phyloP scores from a whole-genome alignment of 2,113 vertebrate species.

The Corythornis cristatus region DNA sequence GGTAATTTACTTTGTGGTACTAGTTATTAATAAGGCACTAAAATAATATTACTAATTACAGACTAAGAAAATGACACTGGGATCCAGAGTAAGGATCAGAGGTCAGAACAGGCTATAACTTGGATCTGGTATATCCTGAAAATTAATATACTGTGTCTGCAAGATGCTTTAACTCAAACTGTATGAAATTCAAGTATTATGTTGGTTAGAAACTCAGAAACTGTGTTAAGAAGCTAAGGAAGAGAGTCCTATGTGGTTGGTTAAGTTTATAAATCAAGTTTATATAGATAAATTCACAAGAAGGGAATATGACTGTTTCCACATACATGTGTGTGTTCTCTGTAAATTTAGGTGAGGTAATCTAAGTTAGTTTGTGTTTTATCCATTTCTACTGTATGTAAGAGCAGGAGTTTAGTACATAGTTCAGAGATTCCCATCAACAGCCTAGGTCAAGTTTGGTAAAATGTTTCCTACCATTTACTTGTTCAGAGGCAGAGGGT shows the following conservation, averaged over 20 bases:
- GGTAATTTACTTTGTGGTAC: not conserved
- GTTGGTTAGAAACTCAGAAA: not conserved
- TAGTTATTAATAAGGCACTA: not conserved
- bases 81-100: not conserved
- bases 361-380: not conserved
- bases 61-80: not conserved
- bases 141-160: not conserved
- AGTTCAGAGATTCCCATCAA: not conserved
- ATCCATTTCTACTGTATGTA: not conserved
- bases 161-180: not conserved
- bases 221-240: not conserved
- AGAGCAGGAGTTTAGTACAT: not conserved
- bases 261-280: not conserved
- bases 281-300: not conserved
- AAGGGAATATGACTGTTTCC: not conserved
- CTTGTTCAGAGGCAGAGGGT: not conserved
- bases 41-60: conserved; percentile 26
- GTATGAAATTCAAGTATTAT: not conserved
- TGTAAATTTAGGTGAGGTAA: not conserved
- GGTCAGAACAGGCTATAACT: not conserved
- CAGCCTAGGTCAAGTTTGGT: not conserved
- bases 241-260: not conserved
- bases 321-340: rapidly evolving
- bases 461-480: not conserved
- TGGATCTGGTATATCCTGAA: not conserved